A percentile compares a stretch with the other conserved stretches of the same genome.
Evolutionary conservation across 2,797 vertebrate genomes (phyloP).

Genomic region (Amblyraja radiata): DNA sequence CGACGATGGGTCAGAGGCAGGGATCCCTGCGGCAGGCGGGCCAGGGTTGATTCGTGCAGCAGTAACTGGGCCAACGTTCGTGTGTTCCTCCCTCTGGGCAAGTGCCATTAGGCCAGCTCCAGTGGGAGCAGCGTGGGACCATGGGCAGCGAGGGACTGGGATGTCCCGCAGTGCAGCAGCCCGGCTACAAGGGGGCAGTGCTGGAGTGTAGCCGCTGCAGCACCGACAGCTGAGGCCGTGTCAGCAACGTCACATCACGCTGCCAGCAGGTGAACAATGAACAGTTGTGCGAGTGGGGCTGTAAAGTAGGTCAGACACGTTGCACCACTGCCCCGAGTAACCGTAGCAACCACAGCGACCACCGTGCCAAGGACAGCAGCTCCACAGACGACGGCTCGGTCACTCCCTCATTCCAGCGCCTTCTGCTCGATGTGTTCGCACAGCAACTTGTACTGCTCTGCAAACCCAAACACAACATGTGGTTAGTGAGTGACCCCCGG

Average conservation of each 20-base stretch:
- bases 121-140: too few species aligned
- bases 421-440: conserved; percentile 91
- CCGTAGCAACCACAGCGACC: background rate
- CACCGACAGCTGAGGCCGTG: too few species aligned
- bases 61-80: background rate
- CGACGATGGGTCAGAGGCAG: too few species aligned
- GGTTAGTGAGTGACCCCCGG: background rate
- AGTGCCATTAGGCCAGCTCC: too few species aligned
- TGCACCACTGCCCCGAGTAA: background rate
- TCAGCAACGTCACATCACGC: background rate
- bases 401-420: conserved; percentile 65
- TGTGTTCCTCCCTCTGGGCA: too few species aligned
- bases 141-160: too few species aligned
- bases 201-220: background rate
- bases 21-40: too few species aligned
- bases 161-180: background rate
- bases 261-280: background rate
- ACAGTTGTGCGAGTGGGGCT: too few species aligned
- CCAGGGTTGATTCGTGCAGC: background rate
- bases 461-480: conserved; percentile 41
- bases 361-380: background rate
- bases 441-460: conserved; percentile 92
- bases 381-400: background rate
- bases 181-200: background rate
- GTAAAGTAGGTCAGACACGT: background rate